Evolutionary conservation across 2,797 vertebrate species (phyloP).

Genomic region (Tragelaphus oryx): DNA sequence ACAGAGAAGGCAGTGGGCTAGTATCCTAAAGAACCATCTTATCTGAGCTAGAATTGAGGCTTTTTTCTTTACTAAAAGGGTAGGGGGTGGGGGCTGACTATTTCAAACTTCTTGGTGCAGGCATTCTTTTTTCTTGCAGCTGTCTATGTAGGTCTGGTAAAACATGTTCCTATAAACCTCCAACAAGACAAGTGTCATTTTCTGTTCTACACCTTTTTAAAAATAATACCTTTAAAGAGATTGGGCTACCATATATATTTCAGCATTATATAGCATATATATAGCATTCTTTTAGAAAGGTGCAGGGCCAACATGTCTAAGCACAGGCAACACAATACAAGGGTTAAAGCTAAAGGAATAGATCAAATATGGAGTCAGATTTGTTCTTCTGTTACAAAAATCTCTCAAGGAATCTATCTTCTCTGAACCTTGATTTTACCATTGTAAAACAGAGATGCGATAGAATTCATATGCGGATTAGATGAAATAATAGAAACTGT

Average conservation of each 20-base stretch:
- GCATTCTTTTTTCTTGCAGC: background rate
- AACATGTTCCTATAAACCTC: background rate
- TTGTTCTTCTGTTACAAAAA: background rate
- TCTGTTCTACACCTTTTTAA: background rate
- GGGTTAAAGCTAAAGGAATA: background rate
- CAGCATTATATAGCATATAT: background rate
- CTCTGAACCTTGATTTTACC: background rate
- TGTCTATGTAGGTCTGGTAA: background rate
- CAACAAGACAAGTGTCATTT: background rate
- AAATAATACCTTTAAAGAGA: background rate
- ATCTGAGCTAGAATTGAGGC: background rate
- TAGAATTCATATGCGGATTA: background rate
- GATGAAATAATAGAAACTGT: background rate
- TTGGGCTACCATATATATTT: background rate
- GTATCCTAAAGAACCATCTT: background rate
- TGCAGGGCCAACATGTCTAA: background rate
- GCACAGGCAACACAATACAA: background rate
- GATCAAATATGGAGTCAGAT: background rate
- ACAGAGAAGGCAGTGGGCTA: background rate
- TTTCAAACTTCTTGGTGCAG: background rate
- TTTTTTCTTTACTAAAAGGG: background rate
- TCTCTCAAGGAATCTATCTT: background rate
- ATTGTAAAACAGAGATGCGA: background rate
- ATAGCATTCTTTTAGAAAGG: background rate
- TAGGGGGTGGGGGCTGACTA: background rate